These are phyloP conservation scores for Drosophila affinis DNA, from an alignment of 2,888 invertebrate genomes.

Conservation along the genomic window DNA sequence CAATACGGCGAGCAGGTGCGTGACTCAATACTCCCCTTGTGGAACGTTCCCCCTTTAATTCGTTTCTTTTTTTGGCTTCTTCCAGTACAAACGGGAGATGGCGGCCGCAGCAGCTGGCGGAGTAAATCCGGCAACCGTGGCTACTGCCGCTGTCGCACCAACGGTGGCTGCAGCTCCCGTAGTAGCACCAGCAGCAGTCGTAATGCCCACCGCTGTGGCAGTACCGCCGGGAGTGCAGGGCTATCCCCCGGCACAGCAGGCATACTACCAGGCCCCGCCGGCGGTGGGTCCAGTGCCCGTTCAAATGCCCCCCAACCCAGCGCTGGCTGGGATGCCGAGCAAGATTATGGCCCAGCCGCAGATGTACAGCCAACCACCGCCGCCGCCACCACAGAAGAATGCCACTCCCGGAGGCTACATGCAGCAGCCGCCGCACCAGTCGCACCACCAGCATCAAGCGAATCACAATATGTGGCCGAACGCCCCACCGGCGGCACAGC, in stretches of 20 bases:
- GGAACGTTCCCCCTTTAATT: too few relatives aligned
- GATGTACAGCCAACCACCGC: constrained; percentile 79
- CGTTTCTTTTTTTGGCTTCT: not conserved
- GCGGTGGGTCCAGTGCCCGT: constrained; percentile 35
- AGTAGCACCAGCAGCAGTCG: constrained; percentile 21
- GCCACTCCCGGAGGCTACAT: constrained; percentile 2
- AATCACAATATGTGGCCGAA: constrained; percentile 6
- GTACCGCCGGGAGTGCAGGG: constrained; percentile 34
- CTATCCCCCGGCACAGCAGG: constrained; percentile 46
- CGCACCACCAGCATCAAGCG: constrained; percentile 20
- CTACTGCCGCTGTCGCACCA: constrained; percentile 31
- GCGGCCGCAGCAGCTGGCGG: constrained; percentile 74
- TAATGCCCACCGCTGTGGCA: constrained; percentile 31
- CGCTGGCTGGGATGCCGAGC: constrained; percentile 16
- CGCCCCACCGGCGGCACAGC: constrained; percentile 3
- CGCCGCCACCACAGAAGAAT: constrained; percentile 56
- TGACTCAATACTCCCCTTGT: not conserved
- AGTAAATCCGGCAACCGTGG: constrained; percentile 13
- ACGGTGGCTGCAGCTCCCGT: constrained; percentile 24
- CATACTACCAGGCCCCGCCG: constrained; percentile 52
- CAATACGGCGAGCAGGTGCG: constrained; percentile 83
- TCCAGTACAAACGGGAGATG: constrained; percentile 83
- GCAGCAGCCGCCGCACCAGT: constrained; percentile 25
- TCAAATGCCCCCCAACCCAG: not conserved
- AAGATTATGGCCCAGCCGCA: constrained; percentile 80